phyloP scores from a whole-genome alignment of 1,140 invertebrate species.

The Eulimnadia texana region DNA sequence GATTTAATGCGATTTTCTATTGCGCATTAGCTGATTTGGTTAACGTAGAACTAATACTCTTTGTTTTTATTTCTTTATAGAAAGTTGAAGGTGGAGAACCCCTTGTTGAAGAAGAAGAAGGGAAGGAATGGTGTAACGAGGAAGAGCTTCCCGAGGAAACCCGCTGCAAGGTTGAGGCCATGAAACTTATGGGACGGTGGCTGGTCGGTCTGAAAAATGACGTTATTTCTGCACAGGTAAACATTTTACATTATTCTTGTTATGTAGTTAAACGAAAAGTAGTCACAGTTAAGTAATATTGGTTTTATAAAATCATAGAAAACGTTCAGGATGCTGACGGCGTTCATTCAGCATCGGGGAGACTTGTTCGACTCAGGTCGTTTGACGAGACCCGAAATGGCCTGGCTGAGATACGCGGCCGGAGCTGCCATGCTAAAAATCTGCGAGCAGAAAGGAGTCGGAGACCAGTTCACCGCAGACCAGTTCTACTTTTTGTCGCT shows the following conservation, averaged over 20 bases:
- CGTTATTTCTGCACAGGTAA: constrained; percentile 58
- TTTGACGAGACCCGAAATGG: constrained; percentile 63
- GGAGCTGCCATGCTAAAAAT: constrained; percentile 92
- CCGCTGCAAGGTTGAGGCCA: constrained; percentile 79
- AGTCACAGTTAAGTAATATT: too few relatives aligned
- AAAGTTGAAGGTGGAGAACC: constrained; percentile 2
- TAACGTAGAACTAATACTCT: too few relatives aligned
- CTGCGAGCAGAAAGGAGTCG: constrained; percentile 87
- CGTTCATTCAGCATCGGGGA: constrained; percentile 76
- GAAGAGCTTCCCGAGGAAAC: constrained; percentile 80
- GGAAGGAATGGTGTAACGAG: constrained; percentile 70
- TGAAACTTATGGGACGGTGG: constrained; percentile 94
- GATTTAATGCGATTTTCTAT: too few relatives aligned
- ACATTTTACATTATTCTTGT: background rate
- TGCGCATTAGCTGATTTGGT: too few relatives aligned
- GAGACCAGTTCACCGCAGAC: constrained; percentile 82
- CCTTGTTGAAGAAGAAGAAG: constrained; percentile 23
- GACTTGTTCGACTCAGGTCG: constrained; percentile 49
- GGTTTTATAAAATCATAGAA: too few relatives aligned
- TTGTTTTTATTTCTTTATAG: constrained; percentile 8
- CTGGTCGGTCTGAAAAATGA: constrained; percentile 78
- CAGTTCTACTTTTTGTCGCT: constrained; percentile 88
- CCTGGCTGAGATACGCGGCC: constrained; percentile 75
- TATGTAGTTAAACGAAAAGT: too few relatives aligned
- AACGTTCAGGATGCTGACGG: constrained; percentile 80